Conservation (phyloP, 2,888 invertebrate genomes). For the Imbricaverruca yamaguchii region DNA sequence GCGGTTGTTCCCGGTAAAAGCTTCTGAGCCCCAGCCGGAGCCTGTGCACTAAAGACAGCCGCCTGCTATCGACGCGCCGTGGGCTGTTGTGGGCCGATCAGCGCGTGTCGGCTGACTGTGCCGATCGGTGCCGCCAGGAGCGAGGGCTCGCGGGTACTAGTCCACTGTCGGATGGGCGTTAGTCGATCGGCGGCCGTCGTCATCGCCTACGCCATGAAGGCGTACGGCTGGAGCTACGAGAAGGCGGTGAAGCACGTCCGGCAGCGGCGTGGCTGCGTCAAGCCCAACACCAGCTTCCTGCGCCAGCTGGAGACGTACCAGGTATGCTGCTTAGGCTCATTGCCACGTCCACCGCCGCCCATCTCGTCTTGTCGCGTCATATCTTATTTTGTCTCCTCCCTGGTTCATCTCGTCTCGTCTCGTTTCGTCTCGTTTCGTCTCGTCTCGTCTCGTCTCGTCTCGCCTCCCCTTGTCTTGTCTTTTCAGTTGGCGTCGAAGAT, state of each 20-base stretch:
- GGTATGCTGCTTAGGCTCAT: conserved; percentile 32
- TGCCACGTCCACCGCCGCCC: not conserved
- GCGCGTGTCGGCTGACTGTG: not conserved
- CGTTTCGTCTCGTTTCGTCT: no score
- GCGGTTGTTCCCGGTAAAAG: no score
- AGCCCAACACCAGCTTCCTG: conserved; percentile 92
- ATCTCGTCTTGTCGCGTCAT: no score
- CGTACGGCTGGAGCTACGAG: conserved; percentile 85
- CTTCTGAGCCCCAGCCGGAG: no score
- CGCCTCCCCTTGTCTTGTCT: no score
- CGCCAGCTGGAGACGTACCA: conserved; percentile 86
- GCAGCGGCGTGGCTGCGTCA: conserved; percentile 82
- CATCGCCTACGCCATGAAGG: conserved; percentile 97
- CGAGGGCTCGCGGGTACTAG: conserved; percentile 86
- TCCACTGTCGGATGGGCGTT: conserved; percentile 99
- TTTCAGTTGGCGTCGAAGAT: no score
- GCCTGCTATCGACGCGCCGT: no score
- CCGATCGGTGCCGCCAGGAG: conserved; percentile 47
- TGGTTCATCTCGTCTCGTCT: no score
- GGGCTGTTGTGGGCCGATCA: no score
- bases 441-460: no score
- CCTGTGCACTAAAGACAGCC: no score
- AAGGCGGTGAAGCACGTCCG: conserved; percentile 85
- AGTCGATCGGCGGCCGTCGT: conserved; percentile 97
- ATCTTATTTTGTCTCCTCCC: no score